phyloP scores from a whole-genome alignment of 2,113 vertebrate genomes.

The Fregetta grallaria region DNA sequence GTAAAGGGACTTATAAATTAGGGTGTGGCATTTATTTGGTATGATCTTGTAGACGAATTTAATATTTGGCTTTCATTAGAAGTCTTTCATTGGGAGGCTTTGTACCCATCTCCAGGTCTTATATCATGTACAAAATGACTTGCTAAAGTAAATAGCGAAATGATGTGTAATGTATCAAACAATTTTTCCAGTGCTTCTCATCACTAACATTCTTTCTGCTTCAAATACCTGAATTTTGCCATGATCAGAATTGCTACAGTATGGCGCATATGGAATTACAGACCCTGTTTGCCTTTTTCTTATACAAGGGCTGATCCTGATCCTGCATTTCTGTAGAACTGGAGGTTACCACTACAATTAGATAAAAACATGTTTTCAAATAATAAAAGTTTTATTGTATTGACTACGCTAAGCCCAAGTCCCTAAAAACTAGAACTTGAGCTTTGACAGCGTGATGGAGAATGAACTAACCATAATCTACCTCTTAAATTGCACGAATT shows the following conservation, averaged over 20 bases:
- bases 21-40: neutral
- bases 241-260: neutral
- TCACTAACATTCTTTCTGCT: neutral
- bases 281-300: neutral
- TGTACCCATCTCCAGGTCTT: neutral
- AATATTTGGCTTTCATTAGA: neutral
- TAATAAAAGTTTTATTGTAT: neutral
- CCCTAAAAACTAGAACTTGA: neutral
- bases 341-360: neutral
- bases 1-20: neutral
- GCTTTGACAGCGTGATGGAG: neutral
- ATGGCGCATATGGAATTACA: fast-evolving
- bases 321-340: neutral
- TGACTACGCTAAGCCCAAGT: neutral
- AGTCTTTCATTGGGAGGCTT: neutral
- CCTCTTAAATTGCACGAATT: neutral
- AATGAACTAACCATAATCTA: neutral
- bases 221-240: neutral
- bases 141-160: neutral
- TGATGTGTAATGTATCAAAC: neutral
- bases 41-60: neutral
- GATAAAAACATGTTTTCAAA: neutral
- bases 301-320: neutral
- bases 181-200: neutral
- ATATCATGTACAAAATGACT: neutral